Percentiles rank a stretch among this genome's conserved stretches.
Evolutionary conservation across 2,113 vertebrate species (phyloP).

Genomic region (Chloroceryle aenea): DNA sequence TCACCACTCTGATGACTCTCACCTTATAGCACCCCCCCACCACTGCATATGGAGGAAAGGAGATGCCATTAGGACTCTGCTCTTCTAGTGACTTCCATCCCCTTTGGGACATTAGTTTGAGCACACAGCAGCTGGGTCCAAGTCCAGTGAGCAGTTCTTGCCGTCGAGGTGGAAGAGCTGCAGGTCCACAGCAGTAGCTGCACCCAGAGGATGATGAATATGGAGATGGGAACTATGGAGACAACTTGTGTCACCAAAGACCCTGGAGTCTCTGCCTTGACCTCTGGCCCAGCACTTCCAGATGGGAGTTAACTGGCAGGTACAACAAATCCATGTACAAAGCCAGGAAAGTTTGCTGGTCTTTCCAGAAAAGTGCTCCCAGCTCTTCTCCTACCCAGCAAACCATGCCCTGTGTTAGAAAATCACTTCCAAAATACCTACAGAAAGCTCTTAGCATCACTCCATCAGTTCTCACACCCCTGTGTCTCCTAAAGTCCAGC

Average conservation of each 20-base stretch:
- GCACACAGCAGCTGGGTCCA: background rate
- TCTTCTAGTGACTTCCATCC: background rate
- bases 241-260: background rate
- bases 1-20: accelerated
- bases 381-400: background rate
- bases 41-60: accelerated
- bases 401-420: background rate
- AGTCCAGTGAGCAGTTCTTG: background rate
- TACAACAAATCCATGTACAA: background rate
- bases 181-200: background rate
- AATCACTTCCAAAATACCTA: background rate
- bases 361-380: background rate
- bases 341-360: background rate
- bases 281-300: background rate
- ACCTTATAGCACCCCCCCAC: background rate
- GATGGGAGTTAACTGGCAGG: background rate
- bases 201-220: background rate
- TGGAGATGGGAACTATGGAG: background rate
- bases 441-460: background rate
- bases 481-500: background rate
- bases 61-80: background rate
- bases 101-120: background rate
- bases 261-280: background rate
- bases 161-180: background rate
- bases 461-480: background rate